These are phyloP conservation scores for Calosoma granatense DNA, from an alignment of 1,140 invertebrate genomes.

Conservation along the genomic window DNA sequence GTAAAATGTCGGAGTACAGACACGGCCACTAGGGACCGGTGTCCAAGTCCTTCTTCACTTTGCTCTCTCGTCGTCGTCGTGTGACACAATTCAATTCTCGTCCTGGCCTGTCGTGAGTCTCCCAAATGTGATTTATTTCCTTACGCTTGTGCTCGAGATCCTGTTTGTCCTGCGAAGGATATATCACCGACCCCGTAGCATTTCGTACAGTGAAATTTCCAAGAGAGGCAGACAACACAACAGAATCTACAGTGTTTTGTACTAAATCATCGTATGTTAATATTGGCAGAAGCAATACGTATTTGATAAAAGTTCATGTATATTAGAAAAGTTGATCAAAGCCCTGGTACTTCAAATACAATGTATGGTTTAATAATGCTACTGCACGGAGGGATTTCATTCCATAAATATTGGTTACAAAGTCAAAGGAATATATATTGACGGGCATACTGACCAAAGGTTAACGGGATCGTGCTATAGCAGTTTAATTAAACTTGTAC, in stretches of 20 bases:
- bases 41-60: background rate
- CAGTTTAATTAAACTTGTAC: too few relatives aligned
- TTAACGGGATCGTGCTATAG: too few relatives aligned
- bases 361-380: background rate
- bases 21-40: background rate
- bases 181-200: background rate
- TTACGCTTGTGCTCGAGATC: background rate
- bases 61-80: background rate
- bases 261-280: too few relatives aligned
- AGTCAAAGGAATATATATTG: too few relatives aligned
- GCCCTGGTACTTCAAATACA: background rate
- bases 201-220: too few relatives aligned
- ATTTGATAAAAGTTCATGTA: too few relatives aligned
- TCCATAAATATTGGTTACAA: too few relatives aligned
- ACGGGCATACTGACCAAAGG: too few relatives aligned
- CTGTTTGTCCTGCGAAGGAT: background rate
- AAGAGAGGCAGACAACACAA: background rate
- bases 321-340: too few relatives aligned
- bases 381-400: background rate
- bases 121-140: constrained; percentile 6
- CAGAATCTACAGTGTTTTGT: too few relatives aligned
- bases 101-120: background rate
- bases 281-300: too few relatives aligned
- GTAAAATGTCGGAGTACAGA: too few relatives aligned
- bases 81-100: constrained; percentile 8